Evolutionary conservation across 2,888 invertebrate genomes (phyloP).

Genomic region (Apotomis betuletana): DNA sequence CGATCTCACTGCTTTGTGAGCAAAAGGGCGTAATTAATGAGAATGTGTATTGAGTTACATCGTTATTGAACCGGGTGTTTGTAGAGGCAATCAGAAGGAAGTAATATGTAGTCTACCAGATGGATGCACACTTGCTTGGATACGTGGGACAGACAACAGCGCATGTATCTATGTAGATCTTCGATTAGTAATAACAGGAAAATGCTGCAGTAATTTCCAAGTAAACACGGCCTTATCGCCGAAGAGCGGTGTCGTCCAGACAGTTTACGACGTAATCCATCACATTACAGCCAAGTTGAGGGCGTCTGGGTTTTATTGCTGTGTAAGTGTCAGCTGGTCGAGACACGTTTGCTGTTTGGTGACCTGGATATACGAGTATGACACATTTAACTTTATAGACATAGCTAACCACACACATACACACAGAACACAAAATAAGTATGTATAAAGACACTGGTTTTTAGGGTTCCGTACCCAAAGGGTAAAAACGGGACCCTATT

Average conservation of each 20-base stretch:
- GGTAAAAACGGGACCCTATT: too few species aligned
- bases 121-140: conserved; percentile 22
- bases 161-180: too few species aligned
- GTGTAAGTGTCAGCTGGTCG: conserved; percentile 17
- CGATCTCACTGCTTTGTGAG: not conserved
- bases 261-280: conserved; percentile 12
- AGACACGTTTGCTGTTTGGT: not conserved
- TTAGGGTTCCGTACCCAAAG: too few species aligned
- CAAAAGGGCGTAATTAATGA: not conserved
- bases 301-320: conserved; percentile 37
- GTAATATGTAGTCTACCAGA: conserved; percentile 23
- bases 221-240: not conserved
- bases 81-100: conserved; percentile 36
- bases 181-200: too few species aligned
- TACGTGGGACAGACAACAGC: not conserved
- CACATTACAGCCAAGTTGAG: conserved; percentile 4
- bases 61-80: conserved; percentile 14
- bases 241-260: not conserved
- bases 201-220: too few species aligned
- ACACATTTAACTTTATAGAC: not conserved
- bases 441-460: too few species aligned
- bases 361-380: not conserved
- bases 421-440: too few species aligned
- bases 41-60: not conserved
- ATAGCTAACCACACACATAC: too few species aligned